Conservation (phyloP, 2,113 vertebrate species). For the Blennius ocellaris region DNA sequence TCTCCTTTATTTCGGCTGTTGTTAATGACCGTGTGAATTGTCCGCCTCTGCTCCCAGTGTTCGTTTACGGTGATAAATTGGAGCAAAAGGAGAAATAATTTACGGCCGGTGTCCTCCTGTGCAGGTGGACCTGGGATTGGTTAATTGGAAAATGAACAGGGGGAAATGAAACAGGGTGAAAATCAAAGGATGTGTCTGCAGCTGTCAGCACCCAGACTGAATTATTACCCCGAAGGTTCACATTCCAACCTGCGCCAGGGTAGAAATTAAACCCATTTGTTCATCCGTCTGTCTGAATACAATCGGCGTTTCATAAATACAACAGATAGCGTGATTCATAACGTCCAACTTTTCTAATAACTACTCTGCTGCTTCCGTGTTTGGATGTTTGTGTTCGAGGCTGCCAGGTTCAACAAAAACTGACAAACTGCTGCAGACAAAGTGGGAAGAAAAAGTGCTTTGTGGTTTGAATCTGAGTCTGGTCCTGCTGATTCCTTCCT, state of each 20-base stretch:
- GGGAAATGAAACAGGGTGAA: slow-evolving; percentile 61
- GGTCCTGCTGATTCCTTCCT: too few species aligned
- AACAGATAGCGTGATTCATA: slow-evolving; percentile 44
- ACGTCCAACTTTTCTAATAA: slow-evolving; percentile 52
- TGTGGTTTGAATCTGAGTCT: too few species aligned
- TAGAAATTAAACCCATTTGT: slow-evolving; percentile 51
- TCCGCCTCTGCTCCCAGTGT: slow-evolving; percentile 21
- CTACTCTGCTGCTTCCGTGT: not conserved
- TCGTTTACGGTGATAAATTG: slow-evolving; percentile 51
- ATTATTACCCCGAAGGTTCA: slow-evolving; percentile 40
- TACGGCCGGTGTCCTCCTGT: slow-evolving; percentile 23
- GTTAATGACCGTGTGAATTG: slow-evolving; percentile 29
- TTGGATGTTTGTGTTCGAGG: slow-evolving; percentile 13
- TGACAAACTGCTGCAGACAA: not conserved
- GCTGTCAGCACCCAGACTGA: slow-evolving; percentile 62
- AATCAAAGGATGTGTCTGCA: slow-evolving; percentile 58
- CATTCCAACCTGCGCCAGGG: slow-evolving; percentile 12
- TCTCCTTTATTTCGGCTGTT: slow-evolving; percentile 1
- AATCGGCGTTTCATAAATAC: slow-evolving; percentile 67
- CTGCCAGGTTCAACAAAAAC: slow-evolving; percentile 8
- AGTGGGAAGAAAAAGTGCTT: too few species aligned
- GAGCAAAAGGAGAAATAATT: slow-evolving; percentile 42
- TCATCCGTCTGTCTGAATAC: slow-evolving; percentile 56
- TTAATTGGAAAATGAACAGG: slow-evolving; percentile 57
- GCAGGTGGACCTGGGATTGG: slow-evolving; percentile 46